Conservation (phyloP, 2,888 invertebrate species). For the Phengaris arion region DNA sequence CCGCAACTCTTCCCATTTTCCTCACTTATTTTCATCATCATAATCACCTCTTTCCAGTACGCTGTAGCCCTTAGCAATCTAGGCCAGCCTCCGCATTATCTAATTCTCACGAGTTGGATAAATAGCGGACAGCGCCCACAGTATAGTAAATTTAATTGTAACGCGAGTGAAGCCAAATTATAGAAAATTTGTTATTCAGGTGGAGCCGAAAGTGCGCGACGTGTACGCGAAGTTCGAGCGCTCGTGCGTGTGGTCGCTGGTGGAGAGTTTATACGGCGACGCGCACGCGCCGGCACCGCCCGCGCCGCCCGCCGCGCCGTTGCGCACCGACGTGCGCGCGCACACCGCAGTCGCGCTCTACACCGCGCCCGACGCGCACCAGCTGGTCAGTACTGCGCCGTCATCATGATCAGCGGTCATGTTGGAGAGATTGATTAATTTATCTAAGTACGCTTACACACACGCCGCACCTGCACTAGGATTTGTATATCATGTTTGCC, state of each 20-base stretch:
- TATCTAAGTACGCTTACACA: too few species aligned
- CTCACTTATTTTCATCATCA: too few species aligned
- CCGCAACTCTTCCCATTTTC: too few species aligned
- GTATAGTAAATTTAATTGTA: background rate
- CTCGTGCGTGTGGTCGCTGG: constrained; percentile 86
- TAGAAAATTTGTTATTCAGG: constrained; percentile 45
- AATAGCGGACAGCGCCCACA: too few species aligned
- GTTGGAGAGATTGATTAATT: too few species aligned
- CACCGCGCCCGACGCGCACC: constrained; percentile 56
- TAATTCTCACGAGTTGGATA: too few species aligned
- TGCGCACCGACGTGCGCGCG: constrained; percentile 43
- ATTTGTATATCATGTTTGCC: too few species aligned
- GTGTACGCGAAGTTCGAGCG: constrained; percentile 90
- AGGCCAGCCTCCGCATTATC: too few species aligned
- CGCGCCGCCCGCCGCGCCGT: constrained; percentile 44
- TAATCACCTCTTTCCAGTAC: too few species aligned
- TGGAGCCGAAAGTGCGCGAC: constrained; percentile 78
- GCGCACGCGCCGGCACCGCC: constrained; percentile 53
- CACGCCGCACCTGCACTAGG: too few species aligned
- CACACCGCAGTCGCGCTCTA: constrained; percentile 51
- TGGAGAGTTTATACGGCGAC: constrained; percentile 83
- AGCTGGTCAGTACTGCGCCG: constrained; percentile 48
- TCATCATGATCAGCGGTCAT: background rate
- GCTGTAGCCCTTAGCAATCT: too few species aligned
- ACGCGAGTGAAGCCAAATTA: background rate